Evolutionary conservation across 2,113 vertebrate species (phyloP).

Genomic region (Dunckerocampus dactyliophorus): DNA sequence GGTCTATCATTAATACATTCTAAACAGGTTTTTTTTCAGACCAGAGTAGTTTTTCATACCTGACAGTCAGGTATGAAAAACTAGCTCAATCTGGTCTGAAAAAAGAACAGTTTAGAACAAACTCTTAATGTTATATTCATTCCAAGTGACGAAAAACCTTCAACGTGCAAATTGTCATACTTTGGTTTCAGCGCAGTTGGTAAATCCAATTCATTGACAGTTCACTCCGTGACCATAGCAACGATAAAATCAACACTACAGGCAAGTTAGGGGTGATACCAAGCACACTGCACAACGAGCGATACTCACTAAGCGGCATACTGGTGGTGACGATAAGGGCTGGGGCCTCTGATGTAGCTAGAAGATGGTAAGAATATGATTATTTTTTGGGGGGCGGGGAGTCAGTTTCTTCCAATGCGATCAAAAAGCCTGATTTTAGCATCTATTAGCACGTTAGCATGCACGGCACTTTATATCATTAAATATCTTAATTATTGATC

Average conservation of each 20-base stretch:
- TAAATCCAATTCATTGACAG: not conserved
- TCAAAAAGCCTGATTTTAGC: not conserved
- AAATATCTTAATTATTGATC: no score
- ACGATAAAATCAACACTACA: slow-evolving; percentile 1
- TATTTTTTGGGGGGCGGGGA: slow-evolving; percentile 22
- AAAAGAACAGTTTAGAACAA: no score
- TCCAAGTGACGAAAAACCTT: not conserved
- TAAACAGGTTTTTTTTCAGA: no score
- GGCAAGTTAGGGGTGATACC: slow-evolving; percentile 26
- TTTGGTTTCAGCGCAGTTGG: not conserved
- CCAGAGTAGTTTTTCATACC: no score
- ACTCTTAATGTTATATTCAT: not conserved
- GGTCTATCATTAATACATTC: no score
- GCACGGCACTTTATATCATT: no score
- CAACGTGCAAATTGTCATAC: not conserved
- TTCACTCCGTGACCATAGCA: not conserved
- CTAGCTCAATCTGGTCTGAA: no score
- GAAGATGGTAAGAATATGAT: slow-evolving; percentile 70
- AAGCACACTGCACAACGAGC: slow-evolving; percentile 52
- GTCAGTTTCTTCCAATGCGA: not conserved
- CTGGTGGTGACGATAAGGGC: slow-evolving; percentile 64
- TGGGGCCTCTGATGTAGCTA: slow-evolving; percentile 69
- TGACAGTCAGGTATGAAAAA: no score
- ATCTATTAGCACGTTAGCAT: not conserved
- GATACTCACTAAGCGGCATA: slow-evolving; percentile 75